phyloP scores from a whole-genome alignment of 1,140 invertebrate genomes.

The Lanistes nyassanus region DNA sequence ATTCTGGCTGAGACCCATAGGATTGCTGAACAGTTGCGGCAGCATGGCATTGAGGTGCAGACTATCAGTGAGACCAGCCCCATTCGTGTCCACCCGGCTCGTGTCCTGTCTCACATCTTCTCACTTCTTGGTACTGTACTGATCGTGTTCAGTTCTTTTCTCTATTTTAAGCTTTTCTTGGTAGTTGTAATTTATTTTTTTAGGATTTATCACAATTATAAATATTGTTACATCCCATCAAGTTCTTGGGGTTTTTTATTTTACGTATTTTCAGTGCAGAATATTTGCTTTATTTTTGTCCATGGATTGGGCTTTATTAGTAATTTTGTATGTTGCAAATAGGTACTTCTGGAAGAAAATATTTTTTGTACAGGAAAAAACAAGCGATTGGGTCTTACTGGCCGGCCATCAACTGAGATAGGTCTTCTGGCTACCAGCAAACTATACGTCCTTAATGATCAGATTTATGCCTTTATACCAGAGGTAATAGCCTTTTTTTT shows the following conservation, averaged over 20 bases:
- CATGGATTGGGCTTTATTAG: background rate
- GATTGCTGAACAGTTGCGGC: conserved; percentile 87
- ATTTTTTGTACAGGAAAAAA: conserved; percentile 75
- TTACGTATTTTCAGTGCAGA: background rate
- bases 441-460: conserved; percentile 93
- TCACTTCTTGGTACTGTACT: conserved; percentile 85
- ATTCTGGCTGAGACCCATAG: conserved; percentile 93
- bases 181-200: too few relatives aligned
- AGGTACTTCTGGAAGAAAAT: conserved; percentile 10
- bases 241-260: background rate
- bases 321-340: background rate
- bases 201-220: too few relatives aligned
- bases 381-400: conserved; percentile 90
- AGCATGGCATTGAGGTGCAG: conserved; percentile 93
- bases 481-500: conserved; percentile 77
- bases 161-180: background rate
- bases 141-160: background rate
- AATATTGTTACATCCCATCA: too few relatives aligned
- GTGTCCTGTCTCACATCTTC: conserved; percentile 93
- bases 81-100: conserved; percentile 95
- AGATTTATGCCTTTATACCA: conserved; percentile 97
- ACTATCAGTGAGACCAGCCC: conserved; percentile 92
- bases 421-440: conserved; percentile 99
- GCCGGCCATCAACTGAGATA: conserved; percentile 93
- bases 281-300: background rate